Conservation (phyloP, 2,797 vertebrate species). For the Tokudaia muenninki region DNA sequence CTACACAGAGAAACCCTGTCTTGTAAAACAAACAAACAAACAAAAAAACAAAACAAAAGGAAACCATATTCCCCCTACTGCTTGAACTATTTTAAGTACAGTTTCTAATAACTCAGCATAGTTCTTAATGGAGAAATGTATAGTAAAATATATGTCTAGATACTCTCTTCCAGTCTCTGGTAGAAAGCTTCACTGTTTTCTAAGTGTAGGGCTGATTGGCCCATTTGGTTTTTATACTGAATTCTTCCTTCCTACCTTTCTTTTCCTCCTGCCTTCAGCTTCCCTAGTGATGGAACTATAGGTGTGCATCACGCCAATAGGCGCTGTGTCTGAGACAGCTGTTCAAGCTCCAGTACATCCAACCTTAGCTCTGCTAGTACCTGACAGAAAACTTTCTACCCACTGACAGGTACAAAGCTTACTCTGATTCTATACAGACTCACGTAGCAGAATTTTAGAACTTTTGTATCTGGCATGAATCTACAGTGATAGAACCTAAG, state of each 20-base stretch:
- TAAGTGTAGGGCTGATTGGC: neutral
- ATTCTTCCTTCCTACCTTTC: neutral
- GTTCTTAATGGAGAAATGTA: conserved; percentile 50
- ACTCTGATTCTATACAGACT: neutral
- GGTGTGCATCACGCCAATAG: neutral
- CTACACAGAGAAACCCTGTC: neutral
- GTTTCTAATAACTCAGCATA: conserved; percentile 41
- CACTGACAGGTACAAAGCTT: neutral
- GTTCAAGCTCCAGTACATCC: neutral
- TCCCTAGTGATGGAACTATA: neutral
- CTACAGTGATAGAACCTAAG: neutral
- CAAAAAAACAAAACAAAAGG: neutral
- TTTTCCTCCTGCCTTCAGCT: neutral
- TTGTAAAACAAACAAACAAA: neutral
- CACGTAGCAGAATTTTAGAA: neutral
- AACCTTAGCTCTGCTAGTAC: neutral
- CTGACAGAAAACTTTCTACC: neutral
- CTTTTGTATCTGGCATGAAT: neutral
- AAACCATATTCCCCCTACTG: neutral
- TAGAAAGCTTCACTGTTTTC: conserved; percentile 39
- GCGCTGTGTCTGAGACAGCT: neutral
- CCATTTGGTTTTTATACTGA: neutral
- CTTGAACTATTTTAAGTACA: neutral
- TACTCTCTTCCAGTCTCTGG: neutral
- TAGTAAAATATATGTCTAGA: conserved; percentile 23